Evolutionary conservation across 2,113 vertebrate genomes (phyloP).

Genomic region (Sterrhoptilus dennistouni): DNA sequence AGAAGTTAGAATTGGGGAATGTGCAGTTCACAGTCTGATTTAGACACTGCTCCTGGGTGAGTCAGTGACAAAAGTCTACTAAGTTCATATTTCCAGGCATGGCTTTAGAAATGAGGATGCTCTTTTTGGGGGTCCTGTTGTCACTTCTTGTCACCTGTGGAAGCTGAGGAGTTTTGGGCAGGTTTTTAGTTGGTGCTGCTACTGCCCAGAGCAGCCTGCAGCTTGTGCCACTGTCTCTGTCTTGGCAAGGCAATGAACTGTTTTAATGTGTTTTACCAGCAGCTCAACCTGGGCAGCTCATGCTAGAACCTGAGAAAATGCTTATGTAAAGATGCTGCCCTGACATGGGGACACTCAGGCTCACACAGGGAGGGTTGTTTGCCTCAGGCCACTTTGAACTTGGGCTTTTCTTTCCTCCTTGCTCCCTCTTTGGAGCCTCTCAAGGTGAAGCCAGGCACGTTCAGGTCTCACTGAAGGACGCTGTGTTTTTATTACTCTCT

Average conservation of each 20-base stretch:
- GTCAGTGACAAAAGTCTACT: neutral
- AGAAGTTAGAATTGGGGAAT: neutral
- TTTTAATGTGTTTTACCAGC: neutral
- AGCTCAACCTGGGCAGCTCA: neutral
- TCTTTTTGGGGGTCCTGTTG: neutral
- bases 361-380: neutral
- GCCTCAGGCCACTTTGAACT: neutral
- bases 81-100: neutral
- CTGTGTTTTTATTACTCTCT: neutral
- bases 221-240: neutral
- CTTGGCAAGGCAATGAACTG: neutral
- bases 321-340: neutral
- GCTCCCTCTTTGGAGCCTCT: neutral
- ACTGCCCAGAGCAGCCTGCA: neutral
- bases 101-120: fast-evolving
- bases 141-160: neutral
- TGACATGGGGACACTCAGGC: neutral
- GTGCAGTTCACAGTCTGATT: neutral
- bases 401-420: neutral
- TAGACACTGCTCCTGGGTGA: neutral
- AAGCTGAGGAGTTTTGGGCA: neutral
- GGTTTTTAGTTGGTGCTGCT: neutral
- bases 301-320: neutral
- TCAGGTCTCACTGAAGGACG: neutral
- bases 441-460: neutral